Conservation (phyloP, 2,113 vertebrate species). For the Xyliphius kryptos region DNA sequence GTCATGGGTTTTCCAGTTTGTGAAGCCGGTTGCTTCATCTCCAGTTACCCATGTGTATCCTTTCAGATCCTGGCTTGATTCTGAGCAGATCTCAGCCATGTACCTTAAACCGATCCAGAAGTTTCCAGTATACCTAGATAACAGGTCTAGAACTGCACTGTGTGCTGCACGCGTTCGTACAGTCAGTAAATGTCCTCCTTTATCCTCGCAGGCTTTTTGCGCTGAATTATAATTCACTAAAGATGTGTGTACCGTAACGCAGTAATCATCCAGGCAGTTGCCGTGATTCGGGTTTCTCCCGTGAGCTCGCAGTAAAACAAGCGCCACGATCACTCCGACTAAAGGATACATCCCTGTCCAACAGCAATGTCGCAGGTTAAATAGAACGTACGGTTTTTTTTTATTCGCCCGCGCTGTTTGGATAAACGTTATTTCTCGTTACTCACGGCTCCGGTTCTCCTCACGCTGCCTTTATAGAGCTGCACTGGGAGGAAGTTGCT, state of each 20-base stretch:
- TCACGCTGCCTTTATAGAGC: too few species aligned
- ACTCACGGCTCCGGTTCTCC: too few species aligned
- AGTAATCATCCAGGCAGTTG: constrained; percentile 47
- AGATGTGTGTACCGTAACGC: constrained; percentile 36
- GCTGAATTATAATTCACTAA: constrained; percentile 39
- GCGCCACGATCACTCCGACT: constrained; percentile 31
- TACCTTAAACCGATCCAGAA: constrained; percentile 60
- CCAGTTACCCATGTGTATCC: constrained; percentile 44
- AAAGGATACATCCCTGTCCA: constrained; percentile 48
- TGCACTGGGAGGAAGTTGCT: too few species aligned
- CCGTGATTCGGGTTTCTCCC: constrained; percentile 27
- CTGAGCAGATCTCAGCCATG: constrained; percentile 6
- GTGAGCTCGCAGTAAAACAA: constrained; percentile 18
- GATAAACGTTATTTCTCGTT: too few species aligned
- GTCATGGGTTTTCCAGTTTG: constrained; percentile 29
- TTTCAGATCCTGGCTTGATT: constrained; percentile 6
- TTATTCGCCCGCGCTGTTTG: too few species aligned
- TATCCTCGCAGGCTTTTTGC: constrained; percentile 19
- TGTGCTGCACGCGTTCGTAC: constrained; percentile 38
- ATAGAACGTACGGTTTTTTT: too few species aligned
- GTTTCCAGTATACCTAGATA: constrained; percentile 34
- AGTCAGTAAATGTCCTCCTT: constrained; percentile 46
- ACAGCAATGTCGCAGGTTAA: too few species aligned
- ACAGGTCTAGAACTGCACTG: constrained; percentile 27
- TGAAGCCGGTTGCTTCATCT: constrained; percentile 18